Conservation (phyloP, 2,888 invertebrate species). For the Scaptomyza flava region DNA sequence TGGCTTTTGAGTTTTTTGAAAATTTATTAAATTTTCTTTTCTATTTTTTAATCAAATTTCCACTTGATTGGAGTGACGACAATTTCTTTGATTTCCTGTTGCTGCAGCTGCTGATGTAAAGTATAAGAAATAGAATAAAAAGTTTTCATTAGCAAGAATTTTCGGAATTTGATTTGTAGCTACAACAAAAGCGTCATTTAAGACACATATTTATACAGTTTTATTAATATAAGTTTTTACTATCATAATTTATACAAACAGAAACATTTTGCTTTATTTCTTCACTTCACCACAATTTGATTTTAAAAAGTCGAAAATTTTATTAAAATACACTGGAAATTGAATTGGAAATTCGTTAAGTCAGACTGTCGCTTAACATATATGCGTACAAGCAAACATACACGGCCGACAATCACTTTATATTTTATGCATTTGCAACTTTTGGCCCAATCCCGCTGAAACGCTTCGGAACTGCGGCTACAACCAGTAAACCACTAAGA, state of each 20-base stretch:
- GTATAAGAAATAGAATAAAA: slow-evolving; percentile 13
- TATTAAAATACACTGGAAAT: not conserved
- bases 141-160: slow-evolving; percentile 42
- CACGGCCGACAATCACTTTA: slow-evolving; percentile 11
- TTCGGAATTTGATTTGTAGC: slow-evolving; percentile 1
- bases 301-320: too few species aligned
- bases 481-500: slow-evolving; percentile 27
- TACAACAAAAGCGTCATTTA: not conserved
- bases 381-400: not conserved
- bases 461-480: slow-evolving; percentile 13
- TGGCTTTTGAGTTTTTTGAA: slow-evolving; percentile 53
- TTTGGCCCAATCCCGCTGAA: slow-evolving; percentile 19
- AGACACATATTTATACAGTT: too few species aligned
- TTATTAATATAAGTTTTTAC: too few species aligned
- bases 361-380: not conserved
- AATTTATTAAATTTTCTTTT: slow-evolving; percentile 75
- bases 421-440: slow-evolving; percentile 28
- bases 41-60: slow-evolving; percentile 76
- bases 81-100: slow-evolving; percentile 74
- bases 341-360: slow-evolving; percentile 9
- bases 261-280: too few species aligned
- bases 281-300: too few species aligned
- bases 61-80: slow-evolving; percentile 78
- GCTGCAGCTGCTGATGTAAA: slow-evolving; percentile 25
- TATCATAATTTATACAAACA: too few species aligned